Evolutionary conservation across 1,140 invertebrate genomes (phyloP).

Genomic region (Drosophila auraria): DNA sequence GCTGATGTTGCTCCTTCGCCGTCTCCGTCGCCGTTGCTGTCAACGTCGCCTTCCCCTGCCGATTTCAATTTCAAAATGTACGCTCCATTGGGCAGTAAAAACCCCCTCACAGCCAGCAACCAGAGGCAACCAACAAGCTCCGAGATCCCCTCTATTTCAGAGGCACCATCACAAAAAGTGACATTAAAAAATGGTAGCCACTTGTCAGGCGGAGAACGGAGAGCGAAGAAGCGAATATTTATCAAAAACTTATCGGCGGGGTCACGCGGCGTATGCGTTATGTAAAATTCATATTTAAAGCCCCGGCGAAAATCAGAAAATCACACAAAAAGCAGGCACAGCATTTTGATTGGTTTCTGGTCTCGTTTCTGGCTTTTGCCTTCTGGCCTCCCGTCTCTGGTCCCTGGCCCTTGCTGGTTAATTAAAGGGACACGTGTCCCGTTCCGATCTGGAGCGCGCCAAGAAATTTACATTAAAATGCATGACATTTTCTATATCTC

Average conservation of each 20-base stretch:
- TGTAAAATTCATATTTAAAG: slow-evolving; percentile 43
- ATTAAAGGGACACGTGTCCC: slow-evolving; percentile 41
- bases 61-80: slow-evolving; percentile 82
- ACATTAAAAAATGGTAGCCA: slow-evolving; percentile 81
- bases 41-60: slow-evolving; percentile 49
- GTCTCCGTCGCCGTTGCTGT: background rate
- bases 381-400: background rate
- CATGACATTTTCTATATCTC: slow-evolving; percentile 44
- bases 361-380: background rate
- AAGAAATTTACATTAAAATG: slow-evolving; percentile 41
- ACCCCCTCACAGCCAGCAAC: slow-evolving; percentile 2
- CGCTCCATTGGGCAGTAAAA: slow-evolving; percentile 76
- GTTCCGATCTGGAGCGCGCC: background rate
- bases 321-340: slow-evolving; percentile 22
- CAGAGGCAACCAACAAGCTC: background rate
- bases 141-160: background rate
- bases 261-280: slow-evolving; percentile 67
- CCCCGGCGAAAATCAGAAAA: slow-evolving; percentile 22
- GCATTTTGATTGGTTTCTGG: slow-evolving; percentile 42
- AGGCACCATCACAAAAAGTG: slow-evolving; percentile 64
- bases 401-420: slow-evolving; percentile 11
- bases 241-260: slow-evolving; percentile 67
- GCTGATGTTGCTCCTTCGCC: background rate
- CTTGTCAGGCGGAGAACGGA: slow-evolving; percentile 53
- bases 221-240: slow-evolving; percentile 29